Base-by-base conservation (phyloP, 2,888 invertebrate species). In the Eurois occulta region DNA sequence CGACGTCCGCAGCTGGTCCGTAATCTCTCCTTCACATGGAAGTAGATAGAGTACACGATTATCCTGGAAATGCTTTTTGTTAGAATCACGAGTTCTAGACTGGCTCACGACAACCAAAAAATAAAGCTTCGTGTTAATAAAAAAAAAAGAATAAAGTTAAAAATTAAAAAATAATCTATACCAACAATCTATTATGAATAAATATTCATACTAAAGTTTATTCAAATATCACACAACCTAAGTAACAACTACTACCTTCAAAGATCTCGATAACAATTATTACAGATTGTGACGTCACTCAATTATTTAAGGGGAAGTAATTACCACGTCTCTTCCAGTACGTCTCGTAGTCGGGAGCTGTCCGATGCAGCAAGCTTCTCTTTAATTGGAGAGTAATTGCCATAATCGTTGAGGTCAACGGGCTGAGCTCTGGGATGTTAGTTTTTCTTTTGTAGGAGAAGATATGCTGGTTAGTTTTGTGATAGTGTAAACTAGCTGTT, bases 321-420 rank as follows among this genome's bases (percentile, higher is more conserved):
- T 83, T 83, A 83, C 66, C 75, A 52, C 75, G 83, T 83, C 83
- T 83, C 46, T 46, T 65, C 65, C 75, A 79, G 66, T 70, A 32
- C 80, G 69, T 83, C 75, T 75, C 41, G 55, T 43, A 70, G 60
- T 60, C 70, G 64, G 18, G 58, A 82, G 68, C 71, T 74, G 83
- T 83, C 83, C 52, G 24, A 69, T 78, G 65, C 80, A 83, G 83
- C 58, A 52, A 71, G 75, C 76, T 76, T 32, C 84, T 74, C 83
- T 78, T 71, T 83, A 83, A 83, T 80, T 83, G 84, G 73, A 68
- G 64, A 80, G 73, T 73, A 83, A 83, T 83, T 74, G 83, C 83
- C 80, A 80, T 76, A 83, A 83, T 83, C 80, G 64, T 41, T 60
- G 13, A 64, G 75, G 41, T 80, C 58, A 80, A 80, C 80, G 80